These are phyloP conservation scores for Sycophila texana DNA, from an alignment of 2,888 invertebrate species.

Conservation along the genomic window DNA sequence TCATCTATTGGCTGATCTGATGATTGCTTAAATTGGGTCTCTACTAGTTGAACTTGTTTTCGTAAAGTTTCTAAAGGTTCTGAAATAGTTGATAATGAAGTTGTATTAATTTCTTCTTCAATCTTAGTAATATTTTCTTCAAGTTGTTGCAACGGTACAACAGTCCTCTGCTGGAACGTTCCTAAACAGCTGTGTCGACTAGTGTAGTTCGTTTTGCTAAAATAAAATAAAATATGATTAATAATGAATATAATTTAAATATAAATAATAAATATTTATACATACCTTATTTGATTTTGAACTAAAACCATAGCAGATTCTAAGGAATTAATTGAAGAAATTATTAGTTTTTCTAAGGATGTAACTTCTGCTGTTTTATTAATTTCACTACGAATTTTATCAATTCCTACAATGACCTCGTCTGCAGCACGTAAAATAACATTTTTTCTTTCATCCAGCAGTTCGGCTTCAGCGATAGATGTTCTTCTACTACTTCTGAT, in stretches of 20 bases:
- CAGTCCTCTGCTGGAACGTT: constrained; percentile 60
- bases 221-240: constrained; percentile 30
- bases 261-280: neutral
- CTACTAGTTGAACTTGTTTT: constrained; percentile 68
- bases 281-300: constrained; percentile 62
- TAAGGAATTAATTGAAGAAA: constrained; percentile 59
- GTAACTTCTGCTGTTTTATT: constrained; percentile 43
- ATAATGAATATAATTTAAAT: neutral
- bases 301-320: constrained; percentile 62
- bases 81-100: constrained; percentile 62
- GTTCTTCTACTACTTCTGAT: constrained; percentile 65
- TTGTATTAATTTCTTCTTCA: constrained; percentile 62
- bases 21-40: constrained; percentile 64
- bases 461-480: constrained; percentile 61
- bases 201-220: constrained; percentile 63
- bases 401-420: constrained; percentile 61
- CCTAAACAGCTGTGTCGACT: constrained; percentile 58
- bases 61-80: constrained; percentile 67
- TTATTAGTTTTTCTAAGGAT: constrained; percentile 44
- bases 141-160: constrained; percentile 63
- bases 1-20: constrained; percentile 67
- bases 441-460: constrained; percentile 65
- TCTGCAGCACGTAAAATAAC: constrained; percentile 65
- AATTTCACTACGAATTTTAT: constrained; percentile 56
- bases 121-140: constrained; percentile 62